Evolutionary conservation across 2,888 invertebrate species (phyloP), one percentile per base, ranked within the genome.

Genomic region (Nephrotoma guestfalica): DNA sequence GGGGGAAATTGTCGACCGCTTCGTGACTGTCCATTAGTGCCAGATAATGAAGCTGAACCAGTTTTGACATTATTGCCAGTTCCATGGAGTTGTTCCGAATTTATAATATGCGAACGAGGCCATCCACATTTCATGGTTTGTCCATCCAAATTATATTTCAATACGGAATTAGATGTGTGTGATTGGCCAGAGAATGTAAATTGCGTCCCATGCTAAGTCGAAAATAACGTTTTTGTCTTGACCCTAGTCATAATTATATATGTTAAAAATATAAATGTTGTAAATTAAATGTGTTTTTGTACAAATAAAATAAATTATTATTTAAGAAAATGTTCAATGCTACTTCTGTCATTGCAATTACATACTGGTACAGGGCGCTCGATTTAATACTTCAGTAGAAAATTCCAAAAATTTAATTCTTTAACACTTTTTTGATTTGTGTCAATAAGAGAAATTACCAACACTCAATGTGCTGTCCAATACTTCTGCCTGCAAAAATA

Each of bases 171-270:
- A 9, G 84, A 84, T 84, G 84, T 84, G n/a, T 84, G 84, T 15
- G 84, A 84, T 84, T 84, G 84, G 84, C 84, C n/a, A 84, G n/a
- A 41, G 15, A 84, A 84, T 84, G 84, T 84, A 4, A 84, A 84
- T 41, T 84, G 84, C 15, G 84, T 7, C 6, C 84, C 84, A 84
- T 84, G 84, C 18, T 84, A 51, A 71, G 51, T 57, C 15, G 15
- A 6, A 15, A 51, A 30, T 40, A 83, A 83, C 5, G 18, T 30
- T 30, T 18, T 30, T 30, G 30, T 83, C 18, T 3, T 47, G n/a
- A 47, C 47, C 2, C n/a, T 15, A 71, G n/a, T 13, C n/a, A 6
- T 71, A 9, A 47, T 47, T 47, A n/a, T 47, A 47, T 43, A 43
- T 43, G 43, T 43, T 43, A 43, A 43, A 43, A 43, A 43, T n/a